Conservation (phyloP, 2,113 vertebrate genomes). For the Forbesichthys papilliferus region DNA sequence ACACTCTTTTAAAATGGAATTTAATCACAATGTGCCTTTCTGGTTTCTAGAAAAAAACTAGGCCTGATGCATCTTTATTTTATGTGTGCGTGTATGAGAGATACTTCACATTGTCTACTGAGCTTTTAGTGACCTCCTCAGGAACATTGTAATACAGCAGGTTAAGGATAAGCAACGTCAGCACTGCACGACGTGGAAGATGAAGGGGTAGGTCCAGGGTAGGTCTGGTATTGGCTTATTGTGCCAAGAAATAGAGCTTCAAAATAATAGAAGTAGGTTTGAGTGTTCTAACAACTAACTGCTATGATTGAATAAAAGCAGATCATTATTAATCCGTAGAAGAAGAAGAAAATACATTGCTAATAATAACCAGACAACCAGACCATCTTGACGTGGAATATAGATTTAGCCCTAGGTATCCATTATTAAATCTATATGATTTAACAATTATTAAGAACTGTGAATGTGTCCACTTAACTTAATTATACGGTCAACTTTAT, state of each 20-base stretch:
- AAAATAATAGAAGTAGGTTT: neutral
- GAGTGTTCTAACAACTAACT: neutral
- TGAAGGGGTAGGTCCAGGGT: slow-evolving; percentile 4
- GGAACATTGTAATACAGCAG: slow-evolving; percentile 8
- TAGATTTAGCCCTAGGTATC: too few species aligned
- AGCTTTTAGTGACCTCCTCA: slow-evolving; percentile 38
- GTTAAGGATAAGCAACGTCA: slow-evolving; percentile 43
- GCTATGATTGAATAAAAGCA: neutral
- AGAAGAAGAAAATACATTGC: too few species aligned
- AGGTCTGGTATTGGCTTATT: neutral
- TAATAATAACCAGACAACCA: too few species aligned
- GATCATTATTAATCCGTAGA: neutral
- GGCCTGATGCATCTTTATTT: too few species aligned
- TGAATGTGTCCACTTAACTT: neutral
- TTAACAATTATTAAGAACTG: neutral
- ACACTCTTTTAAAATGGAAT: too few species aligned
- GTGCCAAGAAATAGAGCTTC: neutral
- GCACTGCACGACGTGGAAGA: slow-evolving; percentile 63
- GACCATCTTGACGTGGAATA: too few species aligned
- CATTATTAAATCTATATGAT: too few species aligned
- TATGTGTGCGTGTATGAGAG: neutral
- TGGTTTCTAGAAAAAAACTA: too few species aligned
- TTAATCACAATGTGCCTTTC: too few species aligned
- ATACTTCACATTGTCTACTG: neutral
- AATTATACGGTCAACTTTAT: neutral